Percentiles rank a stretch among this genome's conserved stretches.
Conservation (phyloP, 2,888 invertebrate genomes). For the Adineta ricciae region DNA sequence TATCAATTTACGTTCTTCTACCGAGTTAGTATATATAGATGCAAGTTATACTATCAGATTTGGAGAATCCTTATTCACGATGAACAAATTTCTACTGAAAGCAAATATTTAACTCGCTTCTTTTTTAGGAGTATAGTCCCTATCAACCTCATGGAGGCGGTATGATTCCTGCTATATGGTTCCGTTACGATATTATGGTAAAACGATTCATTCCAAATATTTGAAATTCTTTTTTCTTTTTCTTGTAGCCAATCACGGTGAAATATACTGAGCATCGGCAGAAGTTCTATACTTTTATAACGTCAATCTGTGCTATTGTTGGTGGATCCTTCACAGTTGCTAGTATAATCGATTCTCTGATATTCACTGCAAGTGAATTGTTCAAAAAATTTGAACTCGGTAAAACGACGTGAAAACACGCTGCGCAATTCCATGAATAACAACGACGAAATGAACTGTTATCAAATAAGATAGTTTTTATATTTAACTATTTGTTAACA, state of each 20-base stretch:
- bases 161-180: not conserved
- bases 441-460: too few relatives aligned
- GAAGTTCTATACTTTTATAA: constrained; percentile 1
- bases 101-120: not conserved
- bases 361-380: constrained; percentile 55
- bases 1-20: constrained; percentile 57
- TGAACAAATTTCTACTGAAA: too few relatives aligned
- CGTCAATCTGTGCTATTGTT: constrained; percentile 54
- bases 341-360: constrained; percentile 55
- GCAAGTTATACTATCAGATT: not conserved
- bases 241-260: not conserved
- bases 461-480: not conserved
- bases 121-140: not conserved
- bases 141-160: not conserved
- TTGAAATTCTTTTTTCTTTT: not conserved
- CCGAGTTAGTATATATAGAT: constrained; percentile 47
- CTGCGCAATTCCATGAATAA: not conserved
- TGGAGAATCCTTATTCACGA: not conserved
- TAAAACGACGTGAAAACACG: constrained; percentile 42
- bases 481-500: not conserved
- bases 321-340: constrained; percentile 59
- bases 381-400: constrained; percentile 56
- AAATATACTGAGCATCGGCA: constrained; percentile 15
- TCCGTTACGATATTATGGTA: not conserved
- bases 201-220: not conserved